These are phyloP conservation scores for Podarcis raffonei DNA, from an alignment of 2,113 vertebrate species.

Conservation along the genomic window DNA sequence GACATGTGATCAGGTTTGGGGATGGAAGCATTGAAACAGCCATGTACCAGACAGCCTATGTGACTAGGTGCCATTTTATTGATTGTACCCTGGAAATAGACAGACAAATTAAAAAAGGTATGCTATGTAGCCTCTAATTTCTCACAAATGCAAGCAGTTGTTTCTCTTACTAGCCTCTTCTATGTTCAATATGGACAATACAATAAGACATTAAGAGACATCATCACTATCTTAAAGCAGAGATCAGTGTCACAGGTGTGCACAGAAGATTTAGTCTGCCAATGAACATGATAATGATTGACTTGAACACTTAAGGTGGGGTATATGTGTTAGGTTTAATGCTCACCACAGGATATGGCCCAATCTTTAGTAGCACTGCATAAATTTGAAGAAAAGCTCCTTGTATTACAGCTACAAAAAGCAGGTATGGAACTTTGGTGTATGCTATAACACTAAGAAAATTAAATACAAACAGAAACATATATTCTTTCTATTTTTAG, in stretches of 20 bases:
- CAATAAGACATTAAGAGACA: background rate
- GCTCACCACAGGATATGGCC: background rate
- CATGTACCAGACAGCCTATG: constrained; percentile 93
- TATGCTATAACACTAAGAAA: background rate
- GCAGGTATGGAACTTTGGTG: background rate
- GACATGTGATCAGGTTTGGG: constrained; percentile 85
- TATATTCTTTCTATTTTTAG: background rate
- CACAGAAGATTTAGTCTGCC: background rate
- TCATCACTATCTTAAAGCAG: background rate
- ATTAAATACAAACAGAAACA: background rate
- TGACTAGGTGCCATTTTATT: constrained; percentile 92
- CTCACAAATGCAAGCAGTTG: background rate
- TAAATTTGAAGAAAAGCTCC: background rate
- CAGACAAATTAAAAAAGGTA: background rate
- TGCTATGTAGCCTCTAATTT: background rate
- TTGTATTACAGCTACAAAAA: background rate
- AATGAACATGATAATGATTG: background rate
- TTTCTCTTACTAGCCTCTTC: background rate
- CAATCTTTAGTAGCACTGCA: background rate
- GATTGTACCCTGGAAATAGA: constrained; percentile 83
- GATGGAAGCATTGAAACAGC: constrained; percentile 95
- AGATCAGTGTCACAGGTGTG: background rate
- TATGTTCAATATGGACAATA: background rate
- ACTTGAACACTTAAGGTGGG: background rate
- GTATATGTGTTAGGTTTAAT: background rate